phyloP scores from a whole-genome alignment of 1,140 invertebrate genomes.

The Pseudomyrmex dendroicus region DNA sequence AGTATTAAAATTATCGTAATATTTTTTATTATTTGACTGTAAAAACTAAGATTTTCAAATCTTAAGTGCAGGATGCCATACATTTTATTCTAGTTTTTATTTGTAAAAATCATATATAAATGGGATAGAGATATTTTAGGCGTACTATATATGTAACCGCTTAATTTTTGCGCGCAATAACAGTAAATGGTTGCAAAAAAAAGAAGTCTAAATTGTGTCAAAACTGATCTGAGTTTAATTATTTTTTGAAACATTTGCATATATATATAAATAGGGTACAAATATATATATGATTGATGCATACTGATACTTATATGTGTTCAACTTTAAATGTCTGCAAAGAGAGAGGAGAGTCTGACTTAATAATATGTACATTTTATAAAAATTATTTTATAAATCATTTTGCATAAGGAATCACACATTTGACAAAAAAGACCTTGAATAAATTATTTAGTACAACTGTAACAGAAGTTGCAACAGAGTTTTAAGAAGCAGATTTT shows the following conservation, averaged over 20 bases:
- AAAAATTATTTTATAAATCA: constrained; percentile 61
- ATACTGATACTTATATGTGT: constrained; percentile 78
- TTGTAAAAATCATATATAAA: too few relatives aligned
- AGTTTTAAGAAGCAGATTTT: too few relatives aligned
- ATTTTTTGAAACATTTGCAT: constrained; percentile 79
- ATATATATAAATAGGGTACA: constrained; percentile 84
- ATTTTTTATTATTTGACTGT: neutral
- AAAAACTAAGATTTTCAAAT: neutral
- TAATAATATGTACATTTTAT: constrained; percentile 81
- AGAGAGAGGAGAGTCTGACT: constrained; percentile 51
- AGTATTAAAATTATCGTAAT: neutral
- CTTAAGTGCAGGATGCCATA: neutral
- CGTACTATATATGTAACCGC: too few relatives aligned
- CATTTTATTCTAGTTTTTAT: neutral
- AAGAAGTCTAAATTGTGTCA: constrained; percentile 38
- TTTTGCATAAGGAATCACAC: constrained; percentile 23
- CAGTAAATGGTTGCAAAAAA: neutral
- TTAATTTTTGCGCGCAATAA: neutral
- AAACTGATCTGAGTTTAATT: constrained; percentile 81
- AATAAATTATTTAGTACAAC: too few relatives aligned
- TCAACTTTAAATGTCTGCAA: constrained; percentile 62
- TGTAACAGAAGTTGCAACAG: too few relatives aligned
- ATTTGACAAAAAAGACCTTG: neutral
- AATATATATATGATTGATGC: constrained; percentile 78
- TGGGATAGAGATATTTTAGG: too few relatives aligned